Base-by-base conservation (phyloP, 2,113 vertebrate genomes). In the Triplophysa tibetana region DNA sequence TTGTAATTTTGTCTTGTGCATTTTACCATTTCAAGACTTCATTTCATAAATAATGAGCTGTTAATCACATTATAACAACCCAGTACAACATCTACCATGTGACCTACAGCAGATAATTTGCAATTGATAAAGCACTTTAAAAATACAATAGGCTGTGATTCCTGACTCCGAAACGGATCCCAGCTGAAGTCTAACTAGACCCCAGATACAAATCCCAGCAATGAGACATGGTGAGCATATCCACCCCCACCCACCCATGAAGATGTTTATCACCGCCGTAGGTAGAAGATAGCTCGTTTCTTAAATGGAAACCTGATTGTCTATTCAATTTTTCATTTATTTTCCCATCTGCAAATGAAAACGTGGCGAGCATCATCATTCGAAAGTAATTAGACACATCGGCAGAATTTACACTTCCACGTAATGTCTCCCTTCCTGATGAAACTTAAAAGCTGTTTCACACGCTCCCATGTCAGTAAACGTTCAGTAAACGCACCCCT, bases 251-350 rank as follows among this genome's bases (percentile, higher is more conserved):
- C 19, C 62, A 33, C n/a, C 33, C 45, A 38, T 33, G 74, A 76
- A 50, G 60, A 64, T 54, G 17, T 50, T 63, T 26, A 48, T 65
- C 62, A 38, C 45, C 7, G 11, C 7, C 21, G 45, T 52, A 65
- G 24, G 19, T 66, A 77, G 16, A 76, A 52, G 74, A 54, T 41
- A 16, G 62, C 62, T 65, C 54, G 45, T 65, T 77, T 63, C 41
- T 26, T 65, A 38, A 77, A 54, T 77, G 74, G 26, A 65, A 65
- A 77, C 17, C 62, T 66, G 62, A 77, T 77, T 77, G 74, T 38
- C 17, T 75, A 75, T 75, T 75, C 41, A 75, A n/a, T 75, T 63
- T 48, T 66, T 26, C 14, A 61, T 75, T 77, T 77, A n/a, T 54
- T 54, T 54, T 11, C 19, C 19, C 62, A 65, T 52, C 24, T 65